Evolutionary conservation across 2,888 invertebrate species (phyloP).

Genomic region (Athalia rosae): DNA sequence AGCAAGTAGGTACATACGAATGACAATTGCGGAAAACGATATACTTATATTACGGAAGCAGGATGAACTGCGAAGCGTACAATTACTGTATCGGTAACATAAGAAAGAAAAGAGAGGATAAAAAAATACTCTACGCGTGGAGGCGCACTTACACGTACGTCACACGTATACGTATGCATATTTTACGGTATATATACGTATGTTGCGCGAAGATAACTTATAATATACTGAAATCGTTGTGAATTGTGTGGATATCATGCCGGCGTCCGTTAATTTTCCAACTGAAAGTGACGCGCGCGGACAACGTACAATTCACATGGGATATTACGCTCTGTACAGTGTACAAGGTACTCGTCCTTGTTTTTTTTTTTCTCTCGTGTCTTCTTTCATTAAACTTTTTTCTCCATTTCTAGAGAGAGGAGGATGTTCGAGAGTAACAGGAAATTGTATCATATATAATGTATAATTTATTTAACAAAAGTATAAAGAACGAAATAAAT

Average conservation of each 20-base stretch:
- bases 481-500: conserved; percentile 45
- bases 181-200: no score
- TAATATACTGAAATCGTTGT: no score
- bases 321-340: background rate
- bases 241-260: background rate
- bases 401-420: background rate
- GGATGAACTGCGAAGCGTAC: no score
- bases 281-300: conserved; percentile 30
- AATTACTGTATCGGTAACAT: no score
- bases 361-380: background rate
- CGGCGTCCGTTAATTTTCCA: background rate
- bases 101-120: no score
- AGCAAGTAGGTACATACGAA: no score
- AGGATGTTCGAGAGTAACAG: conserved; percentile 12
- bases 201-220: no score
- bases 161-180: no score
- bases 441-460: conserved; percentile 66
- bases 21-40: no score
- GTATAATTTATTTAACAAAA: conserved; percentile 67
- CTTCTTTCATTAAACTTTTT: background rate
- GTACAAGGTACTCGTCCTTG: background rate
- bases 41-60: no score
- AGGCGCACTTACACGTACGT: no score
- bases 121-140: no score
- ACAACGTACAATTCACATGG: conserved; percentile 30